Evolutionary conservation across 2,888 invertebrate species (phyloP), one percentile per base, ranked within the genome.

Genomic region (Clusia tigrina): DNA sequence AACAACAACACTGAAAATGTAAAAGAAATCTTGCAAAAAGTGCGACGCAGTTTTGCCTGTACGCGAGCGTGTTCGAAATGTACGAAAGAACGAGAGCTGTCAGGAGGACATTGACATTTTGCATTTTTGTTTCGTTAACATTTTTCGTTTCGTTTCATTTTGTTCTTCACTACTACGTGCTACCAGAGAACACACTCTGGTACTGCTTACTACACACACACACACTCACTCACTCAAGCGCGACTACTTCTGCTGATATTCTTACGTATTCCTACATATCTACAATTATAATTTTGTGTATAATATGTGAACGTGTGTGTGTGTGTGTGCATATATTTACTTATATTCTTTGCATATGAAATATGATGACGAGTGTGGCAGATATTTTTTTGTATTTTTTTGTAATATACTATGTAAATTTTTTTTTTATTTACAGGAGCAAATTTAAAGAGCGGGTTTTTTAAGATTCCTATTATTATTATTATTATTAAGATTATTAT

Each of bases 51-150:
- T 74, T 74, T 67, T 74, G 32, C n/a, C 3, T 37, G 37, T 22
- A 18, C 5, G 77, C 71, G 74, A 75, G 74, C 74, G 74, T 69
- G 77, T 72, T 72, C 69, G 54, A 72, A 56, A n/a, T 23, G 59
- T 62, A 56, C 32, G 42, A 52, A 42, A 17, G 37, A 37, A 37
- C 52, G 23, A 48, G 48, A 6, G 23, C 37, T 48, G 48, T 48
- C 48, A 22, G 48, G 78, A 81, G 79, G 79, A 79, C 79, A 81
- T 80, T 80, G 79, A 81, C 79, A 81, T 81, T 80, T 81, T 78
- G 78, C 80, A 74, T 73, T 79, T 77, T 74, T 72, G 76, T 78
- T 80, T 79, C 78, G 76, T 74, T 76, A 70, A 71, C 75, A 70
- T 72, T 75, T 77, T 80, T 80, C 77, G 68, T 54, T 37, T 55